phyloP scores from a whole-genome alignment of 2,113 vertebrate genomes.

The Thunnus thynnus region DNA sequence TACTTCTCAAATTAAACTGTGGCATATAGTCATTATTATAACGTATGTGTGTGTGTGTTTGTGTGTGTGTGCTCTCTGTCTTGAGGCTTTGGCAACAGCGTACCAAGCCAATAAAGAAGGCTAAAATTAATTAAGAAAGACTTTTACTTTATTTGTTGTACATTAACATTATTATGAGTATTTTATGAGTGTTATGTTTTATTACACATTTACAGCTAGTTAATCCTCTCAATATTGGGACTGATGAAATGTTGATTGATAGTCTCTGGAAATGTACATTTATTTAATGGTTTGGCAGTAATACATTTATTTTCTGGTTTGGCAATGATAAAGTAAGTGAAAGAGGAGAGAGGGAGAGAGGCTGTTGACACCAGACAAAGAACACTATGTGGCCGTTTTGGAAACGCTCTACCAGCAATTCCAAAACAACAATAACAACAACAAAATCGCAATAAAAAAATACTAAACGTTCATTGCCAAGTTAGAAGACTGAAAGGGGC shows the following conservation, averaged over 20 bases:
- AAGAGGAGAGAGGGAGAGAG: neutral
- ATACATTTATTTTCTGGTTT: slow-evolving; percentile 4
- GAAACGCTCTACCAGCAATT: neutral
- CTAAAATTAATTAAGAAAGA: slow-evolving; percentile 24
- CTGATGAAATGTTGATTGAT: slow-evolving; percentile 4
- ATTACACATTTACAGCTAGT: neutral
- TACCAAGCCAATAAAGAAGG: slow-evolving; percentile 33
- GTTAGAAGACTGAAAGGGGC: neutral
- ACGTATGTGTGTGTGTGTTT: neutral
- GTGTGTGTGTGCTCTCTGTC: slow-evolving; percentile 7
- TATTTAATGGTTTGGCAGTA: no score
- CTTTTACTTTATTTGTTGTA: slow-evolving; percentile 13
- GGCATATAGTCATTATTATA: no score
- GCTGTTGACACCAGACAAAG: slow-evolving; percentile 41
- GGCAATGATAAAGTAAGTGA: slow-evolving; percentile 26
- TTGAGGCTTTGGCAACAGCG: slow-evolving; percentile 25
- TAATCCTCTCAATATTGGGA: slow-evolving; percentile 5
- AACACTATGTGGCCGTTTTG: neutral
- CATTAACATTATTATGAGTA: slow-evolving; percentile 12
- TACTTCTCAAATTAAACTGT: no score
- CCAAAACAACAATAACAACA: slow-evolving; percentile 25
- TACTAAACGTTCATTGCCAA: slow-evolving; percentile 23
- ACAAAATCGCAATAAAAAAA: slow-evolving; percentile 30
- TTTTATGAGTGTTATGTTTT: slow-evolving; percentile 19
- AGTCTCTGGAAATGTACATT: neutral